Percentiles rank a stretch among this genome's conserved stretches.
phyloP scores from a whole-genome alignment of 2,888 invertebrate species.

The Eudasyphora cyanicolor region DNA sequence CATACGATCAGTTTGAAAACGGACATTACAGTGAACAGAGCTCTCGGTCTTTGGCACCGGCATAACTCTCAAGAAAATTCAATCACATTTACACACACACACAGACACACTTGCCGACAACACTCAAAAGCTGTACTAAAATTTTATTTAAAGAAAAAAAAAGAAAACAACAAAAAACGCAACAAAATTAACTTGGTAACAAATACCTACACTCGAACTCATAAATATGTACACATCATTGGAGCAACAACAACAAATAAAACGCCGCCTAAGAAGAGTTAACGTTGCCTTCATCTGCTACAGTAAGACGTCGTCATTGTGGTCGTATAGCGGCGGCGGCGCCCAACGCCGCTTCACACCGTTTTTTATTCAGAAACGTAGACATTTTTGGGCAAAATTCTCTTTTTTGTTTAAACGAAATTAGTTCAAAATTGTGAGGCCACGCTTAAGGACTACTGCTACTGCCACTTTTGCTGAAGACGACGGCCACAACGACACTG shows the following conservation, averaged over 20 bases:
- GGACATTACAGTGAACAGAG: slow-evolving; percentile 65
- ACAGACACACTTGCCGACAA: background rate
- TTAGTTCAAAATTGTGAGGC: slow-evolving; percentile 80
- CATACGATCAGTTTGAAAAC: slow-evolving; percentile 65
- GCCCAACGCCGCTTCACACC: background rate
- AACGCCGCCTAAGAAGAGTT: slow-evolving; percentile 45
- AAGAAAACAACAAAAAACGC: background rate
- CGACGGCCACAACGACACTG: background rate
- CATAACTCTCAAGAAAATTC: slow-evolving; percentile 18
- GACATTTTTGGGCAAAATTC: slow-evolving; percentile 74
- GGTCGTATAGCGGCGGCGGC: background rate
- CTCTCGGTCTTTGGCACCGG: slow-evolving; percentile 60
- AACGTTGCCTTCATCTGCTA: background rate
- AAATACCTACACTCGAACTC: slow-evolving; percentile 32
- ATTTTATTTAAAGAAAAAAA: slow-evolving; percentile 1
- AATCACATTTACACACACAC: background rate
- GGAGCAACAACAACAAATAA: background rate
- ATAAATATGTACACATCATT: background rate
- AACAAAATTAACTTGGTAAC: slow-evolving; percentile 44
- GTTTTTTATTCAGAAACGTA: slow-evolving; percentile 71
- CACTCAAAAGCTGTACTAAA: slow-evolving; percentile 10
- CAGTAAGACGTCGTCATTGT: background rate
- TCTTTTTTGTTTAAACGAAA: slow-evolving; percentile 68
- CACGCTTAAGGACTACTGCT: slow-evolving; percentile 74
- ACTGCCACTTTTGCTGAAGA: background rate